A percentile compares a stretch with the other conserved stretches of the same genome.
Evolutionary conservation across 2,888 invertebrate genomes (phyloP).

Genomic region (Cistogaster globosa): DNA sequence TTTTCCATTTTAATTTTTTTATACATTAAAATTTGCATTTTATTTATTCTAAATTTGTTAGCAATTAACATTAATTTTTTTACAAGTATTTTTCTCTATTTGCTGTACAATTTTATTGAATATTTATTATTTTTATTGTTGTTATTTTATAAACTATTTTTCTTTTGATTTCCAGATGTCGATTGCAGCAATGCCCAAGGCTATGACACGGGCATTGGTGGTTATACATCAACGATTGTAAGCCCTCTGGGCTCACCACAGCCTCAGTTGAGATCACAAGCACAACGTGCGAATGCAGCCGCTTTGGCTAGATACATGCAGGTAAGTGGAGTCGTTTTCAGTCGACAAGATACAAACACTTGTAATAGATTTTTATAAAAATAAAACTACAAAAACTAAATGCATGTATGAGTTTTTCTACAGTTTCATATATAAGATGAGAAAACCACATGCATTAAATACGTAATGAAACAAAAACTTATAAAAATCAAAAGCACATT

Average conservation of each 20-base stretch:
- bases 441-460: constrained; percentile 55
- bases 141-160: neutral
- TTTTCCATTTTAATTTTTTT: constrained; percentile 14
- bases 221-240: constrained; percentile 83
- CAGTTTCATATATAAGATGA: constrained; percentile 17
- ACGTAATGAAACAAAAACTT: constrained; percentile 26
- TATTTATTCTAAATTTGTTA: constrained; percentile 51
- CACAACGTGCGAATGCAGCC: constrained; percentile 84
- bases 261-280: constrained; percentile 84
- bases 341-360: neutral
- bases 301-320: constrained; percentile 87
- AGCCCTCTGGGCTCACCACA: constrained; percentile 84
- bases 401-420: constrained; percentile 23
- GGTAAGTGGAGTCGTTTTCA: constrained; percentile 66
- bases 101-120: constrained; percentile 41
- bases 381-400: neutral
- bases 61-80: constrained; percentile 48
- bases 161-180: constrained; percentile 77
- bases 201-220: constrained; percentile 83
- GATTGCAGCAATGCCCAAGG: constrained; percentile 82
- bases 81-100: neutral
- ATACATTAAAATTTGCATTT: constrained; percentile 18
- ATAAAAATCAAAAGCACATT: neutral
- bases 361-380: constrained; percentile 30
- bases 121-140: constrained; percentile 48